Evolutionary conservation across 2,797 vertebrate species (phyloP).

Genomic region (Helicolenus hilgendorfi): DNA sequence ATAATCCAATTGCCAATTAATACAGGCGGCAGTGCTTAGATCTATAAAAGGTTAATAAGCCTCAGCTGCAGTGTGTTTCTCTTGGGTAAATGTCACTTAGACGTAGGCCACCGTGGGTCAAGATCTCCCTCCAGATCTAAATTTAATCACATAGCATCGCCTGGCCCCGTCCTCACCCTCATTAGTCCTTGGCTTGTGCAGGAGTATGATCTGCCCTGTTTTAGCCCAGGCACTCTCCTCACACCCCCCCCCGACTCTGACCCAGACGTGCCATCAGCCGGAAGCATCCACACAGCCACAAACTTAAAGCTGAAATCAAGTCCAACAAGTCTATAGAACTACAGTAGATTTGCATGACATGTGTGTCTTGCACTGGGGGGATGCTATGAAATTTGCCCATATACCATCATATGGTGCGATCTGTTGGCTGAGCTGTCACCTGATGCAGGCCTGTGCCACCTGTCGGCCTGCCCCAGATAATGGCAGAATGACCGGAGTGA

Average conservation of each 20-base stretch:
- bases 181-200: constrained; percentile 90
- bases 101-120: constrained; percentile 89
- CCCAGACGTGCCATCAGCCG: constrained; percentile 56
- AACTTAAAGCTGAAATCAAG: constrained; percentile 42
- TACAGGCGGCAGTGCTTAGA: constrained; percentile 84
- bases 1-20: constrained; percentile 93
- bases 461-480: constrained; percentile 95
- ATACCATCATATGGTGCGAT: constrained; percentile 48
- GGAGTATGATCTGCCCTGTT: constrained; percentile 84
- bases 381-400: constrained; percentile 45
- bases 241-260: constrained; percentile 60
- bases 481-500: constrained; percentile 95
- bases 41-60: constrained; percentile 93
- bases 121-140: constrained; percentile 93
- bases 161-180: constrained; percentile 90
- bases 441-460: constrained; percentile 94
- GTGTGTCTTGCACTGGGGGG: constrained; percentile 47
- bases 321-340: constrained; percentile 37
- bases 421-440: constrained; percentile 91
- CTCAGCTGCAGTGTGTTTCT: constrained; percentile 90
- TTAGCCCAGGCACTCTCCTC: constrained; percentile 69
- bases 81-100: constrained; percentile 93
- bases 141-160: constrained; percentile 91
- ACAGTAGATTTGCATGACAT: constrained; percentile 25
- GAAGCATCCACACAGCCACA: constrained; percentile 52